Base-by-base conservation (phyloP, 2,113 vertebrate genomes). In the Lophochroa leadbeateri region DNA sequence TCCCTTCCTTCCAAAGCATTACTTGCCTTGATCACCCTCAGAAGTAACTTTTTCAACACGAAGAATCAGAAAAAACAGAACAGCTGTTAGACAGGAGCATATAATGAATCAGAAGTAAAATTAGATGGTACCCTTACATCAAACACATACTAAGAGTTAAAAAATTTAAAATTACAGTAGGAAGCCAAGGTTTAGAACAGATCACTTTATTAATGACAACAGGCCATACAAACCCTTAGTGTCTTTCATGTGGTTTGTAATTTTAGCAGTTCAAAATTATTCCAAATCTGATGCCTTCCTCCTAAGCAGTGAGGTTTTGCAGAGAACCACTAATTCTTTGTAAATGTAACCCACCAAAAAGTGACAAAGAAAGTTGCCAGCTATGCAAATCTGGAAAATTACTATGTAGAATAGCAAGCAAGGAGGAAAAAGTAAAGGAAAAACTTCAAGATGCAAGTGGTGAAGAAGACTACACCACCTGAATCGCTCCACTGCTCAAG, bases 291-390 rank as follows among this genome's bases (percentile, higher is more conserved):
- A 90, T 27, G 9, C 37, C 29, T 50, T 90, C 50, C 63, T 64
- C n/a, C 35, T 19, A 64, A 84, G 33, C 55, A 68, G n/a, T 2
- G 27, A 69, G 49, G 35, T 44, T 96, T 14, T 71, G 17, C 47
- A 75, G 25, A 2, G 1, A 90, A 86, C 11, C 50, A 61, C 13
- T 31, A 31, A 31, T 44, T 80, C 64, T 90, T 52, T 86, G 31
- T 49, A 81, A 10, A 53, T 0, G 0, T 3, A 69, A 85, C 64
- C 75, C 41, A 88, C 60, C 52, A 83, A 69, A 67, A 94, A 94
- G 72, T 8, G 50, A 88, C 83, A 86, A 89, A 88, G 82, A 79
- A 96, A 96, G 92, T 71, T 82, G 61, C 76, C 82, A 91, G 60
- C 82, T 55, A 20, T 2, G 46, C 33, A 3, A 37, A 70, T 19